Evolutionary conservation across 1,140 invertebrate genomes (phyloP).

Genomic region (Papilio glaucus): DNA sequence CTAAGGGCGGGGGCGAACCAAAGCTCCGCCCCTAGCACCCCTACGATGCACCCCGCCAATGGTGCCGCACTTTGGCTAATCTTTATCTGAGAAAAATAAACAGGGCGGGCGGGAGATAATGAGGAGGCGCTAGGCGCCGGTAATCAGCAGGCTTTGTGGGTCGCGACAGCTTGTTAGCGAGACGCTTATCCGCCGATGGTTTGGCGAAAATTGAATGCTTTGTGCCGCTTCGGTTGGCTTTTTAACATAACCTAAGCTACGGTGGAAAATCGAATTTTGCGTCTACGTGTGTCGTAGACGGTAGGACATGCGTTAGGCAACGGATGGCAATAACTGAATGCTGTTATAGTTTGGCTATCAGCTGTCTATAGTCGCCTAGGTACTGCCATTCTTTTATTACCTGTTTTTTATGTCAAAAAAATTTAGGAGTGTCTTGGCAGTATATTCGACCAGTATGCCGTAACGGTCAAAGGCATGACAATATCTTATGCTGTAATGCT

Average conservation of each 20-base stretch:
- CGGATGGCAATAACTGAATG: not conserved
- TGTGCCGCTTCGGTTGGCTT: conserved; percentile 56
- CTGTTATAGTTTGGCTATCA: not conserved
- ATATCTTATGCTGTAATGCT: no score
- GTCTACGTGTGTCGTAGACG: conserved; percentile 4
- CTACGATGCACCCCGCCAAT: conserved; percentile 74
- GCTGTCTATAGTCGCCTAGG: not conserved
- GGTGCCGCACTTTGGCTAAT: conserved; percentile 74
- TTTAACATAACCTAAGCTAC: conserved; percentile 47
- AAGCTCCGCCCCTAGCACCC: conserved; percentile 59
- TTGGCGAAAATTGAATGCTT: conserved; percentile 75
- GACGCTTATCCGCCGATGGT: conserved; percentile 67
- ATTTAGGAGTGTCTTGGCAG: no score
- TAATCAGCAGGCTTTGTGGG: conserved; percentile 78
- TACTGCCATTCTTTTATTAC: not conserved
- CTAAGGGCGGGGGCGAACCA: conserved; percentile 54
- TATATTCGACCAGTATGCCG: no score
- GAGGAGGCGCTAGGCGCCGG: conserved; percentile 65
- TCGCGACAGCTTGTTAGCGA: conserved; percentile 71
- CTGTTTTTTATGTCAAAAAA: no score
- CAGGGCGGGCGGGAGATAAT: conserved; percentile 76
- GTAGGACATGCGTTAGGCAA: not conserved
- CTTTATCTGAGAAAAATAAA: conserved; percentile 82
- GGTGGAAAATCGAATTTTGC: conserved; percentile 41
- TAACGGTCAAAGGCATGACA: no score